phyloP scores from a whole-genome alignment of 1,140 invertebrate genomes.

The Dreissena rostriformis region DNA sequence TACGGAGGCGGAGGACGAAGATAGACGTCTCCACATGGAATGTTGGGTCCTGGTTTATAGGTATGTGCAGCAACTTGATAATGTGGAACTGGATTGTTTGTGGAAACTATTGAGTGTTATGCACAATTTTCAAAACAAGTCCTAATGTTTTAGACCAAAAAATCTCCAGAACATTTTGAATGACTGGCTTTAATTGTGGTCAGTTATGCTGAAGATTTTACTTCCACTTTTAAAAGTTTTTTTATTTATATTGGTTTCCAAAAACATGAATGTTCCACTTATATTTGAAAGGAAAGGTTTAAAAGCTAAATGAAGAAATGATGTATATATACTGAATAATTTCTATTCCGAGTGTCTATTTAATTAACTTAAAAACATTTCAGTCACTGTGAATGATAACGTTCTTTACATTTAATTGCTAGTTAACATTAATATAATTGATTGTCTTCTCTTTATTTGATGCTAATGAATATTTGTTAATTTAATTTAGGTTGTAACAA shows the following conservation, averaged over 20 bases:
- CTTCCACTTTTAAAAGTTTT: too few relatives aligned
- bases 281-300: not conserved
- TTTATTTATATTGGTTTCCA: too few relatives aligned
- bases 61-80: constrained; percentile 18
- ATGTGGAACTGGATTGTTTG: too few relatives aligned
- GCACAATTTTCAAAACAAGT: not conserved
- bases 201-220: too few relatives aligned
- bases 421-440: not conserved
- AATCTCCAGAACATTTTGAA: too few relatives aligned
- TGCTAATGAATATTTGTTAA: constrained; percentile 29
- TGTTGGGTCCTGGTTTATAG: not conserved
- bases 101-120: not conserved
- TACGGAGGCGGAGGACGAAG: constrained; percentile 45
- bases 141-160: not conserved
- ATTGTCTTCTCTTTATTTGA: constrained; percentile 2
- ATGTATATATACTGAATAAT: not conserved
- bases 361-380: not conserved
- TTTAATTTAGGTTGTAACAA: constrained; percentile 56
- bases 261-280: not conserved
- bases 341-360: not conserved
- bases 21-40: not conserved
- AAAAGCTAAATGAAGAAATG: not conserved
- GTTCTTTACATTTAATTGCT: not conserved
- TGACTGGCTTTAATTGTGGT: too few relatives aligned
- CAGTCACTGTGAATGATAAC: not conserved